Evolutionary conservation across 2,797 vertebrate species (phyloP).

Genomic region (Dermochelys coriacea): DNA sequence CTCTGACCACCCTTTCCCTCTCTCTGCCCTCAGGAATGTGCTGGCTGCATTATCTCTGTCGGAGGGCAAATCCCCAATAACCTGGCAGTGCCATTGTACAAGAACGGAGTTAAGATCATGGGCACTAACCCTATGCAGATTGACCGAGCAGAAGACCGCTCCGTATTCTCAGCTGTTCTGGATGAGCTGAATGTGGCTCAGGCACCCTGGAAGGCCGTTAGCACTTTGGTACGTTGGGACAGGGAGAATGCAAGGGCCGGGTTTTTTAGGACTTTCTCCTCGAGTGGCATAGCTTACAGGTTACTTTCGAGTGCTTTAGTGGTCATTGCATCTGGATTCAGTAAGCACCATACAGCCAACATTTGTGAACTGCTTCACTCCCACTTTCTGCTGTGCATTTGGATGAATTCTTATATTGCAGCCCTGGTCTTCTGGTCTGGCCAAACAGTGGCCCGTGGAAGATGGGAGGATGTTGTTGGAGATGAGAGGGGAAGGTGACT

Average conservation of each 20-base stretch:
- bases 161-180: slow-evolving; percentile 90
- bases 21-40: slow-evolving; percentile 84
- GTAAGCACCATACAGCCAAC: background rate
- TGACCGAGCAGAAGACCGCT: slow-evolving; percentile 92
- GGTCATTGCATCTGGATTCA: background rate
- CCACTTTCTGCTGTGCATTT: background rate
- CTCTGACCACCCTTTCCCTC: background rate
- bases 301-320: background rate
- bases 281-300: background rate
- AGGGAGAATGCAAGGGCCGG: rapidly evolving
- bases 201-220: slow-evolving; percentile 94
- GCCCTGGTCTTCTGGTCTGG: background rate
- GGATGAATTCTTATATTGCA: background rate
- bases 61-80: slow-evolving; percentile 98
- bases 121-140: slow-evolving; percentile 93
- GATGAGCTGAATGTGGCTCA: slow-evolving; percentile 91
- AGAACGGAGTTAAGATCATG: slow-evolving; percentile 90
- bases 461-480: background rate
- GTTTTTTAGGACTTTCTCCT: background rate
- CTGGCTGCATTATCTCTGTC: slow-evolving; percentile 94
- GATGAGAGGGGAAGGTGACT: background rate
- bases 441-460: background rate
- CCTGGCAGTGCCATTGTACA: slow-evolving; percentile 90
- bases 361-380: background rate
- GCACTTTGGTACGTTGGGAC: slow-evolving; percentile 84